Evolutionary conservation across 1,140 invertebrate species (phyloP).

Genomic region (Pseudomyrmex sp.): DNA sequence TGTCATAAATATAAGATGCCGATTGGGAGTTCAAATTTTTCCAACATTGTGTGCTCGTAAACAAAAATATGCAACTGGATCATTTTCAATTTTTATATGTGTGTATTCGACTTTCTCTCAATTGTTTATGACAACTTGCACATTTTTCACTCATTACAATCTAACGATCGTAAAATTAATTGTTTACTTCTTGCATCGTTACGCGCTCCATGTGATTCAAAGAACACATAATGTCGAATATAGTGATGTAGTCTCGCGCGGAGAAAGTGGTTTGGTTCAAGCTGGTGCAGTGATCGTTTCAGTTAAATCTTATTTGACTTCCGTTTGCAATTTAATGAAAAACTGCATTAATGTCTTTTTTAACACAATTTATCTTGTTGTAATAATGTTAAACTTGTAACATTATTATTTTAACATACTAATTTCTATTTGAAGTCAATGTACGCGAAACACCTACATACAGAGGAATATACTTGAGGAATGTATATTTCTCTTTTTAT

Average conservation of each 20-base stretch:
- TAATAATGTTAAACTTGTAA: neutral
- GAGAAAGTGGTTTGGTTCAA: conserved; percentile 49
- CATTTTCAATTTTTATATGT: too few relatives aligned
- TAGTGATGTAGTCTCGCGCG: conserved; percentile 7
- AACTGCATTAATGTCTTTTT: conserved; percentile 14
- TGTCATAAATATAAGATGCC: neutral
- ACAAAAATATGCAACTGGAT: neutral
- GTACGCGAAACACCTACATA: neutral
- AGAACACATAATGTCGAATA: neutral
- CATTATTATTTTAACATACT: neutral
- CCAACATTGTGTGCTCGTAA: too few relatives aligned
- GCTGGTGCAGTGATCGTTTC: neutral
- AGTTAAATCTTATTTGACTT: conserved; percentile 18
- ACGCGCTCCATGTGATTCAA: neutral
- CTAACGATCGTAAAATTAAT: neutral
- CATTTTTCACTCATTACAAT: neutral
- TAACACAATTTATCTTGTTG: neutral
- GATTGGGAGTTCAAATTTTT: too few relatives aligned
- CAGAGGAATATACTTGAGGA: neutral
- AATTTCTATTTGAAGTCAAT: neutral
- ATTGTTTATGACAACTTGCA: too few relatives aligned
- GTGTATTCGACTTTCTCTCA: too few relatives aligned
- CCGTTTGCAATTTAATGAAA: neutral
- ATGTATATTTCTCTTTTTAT: neutral
- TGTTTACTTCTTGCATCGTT: neutral